These are phyloP conservation scores for Erebia aethiops DNA, from an alignment of 2,888 invertebrate species.

Conservation along the genomic window DNA sequence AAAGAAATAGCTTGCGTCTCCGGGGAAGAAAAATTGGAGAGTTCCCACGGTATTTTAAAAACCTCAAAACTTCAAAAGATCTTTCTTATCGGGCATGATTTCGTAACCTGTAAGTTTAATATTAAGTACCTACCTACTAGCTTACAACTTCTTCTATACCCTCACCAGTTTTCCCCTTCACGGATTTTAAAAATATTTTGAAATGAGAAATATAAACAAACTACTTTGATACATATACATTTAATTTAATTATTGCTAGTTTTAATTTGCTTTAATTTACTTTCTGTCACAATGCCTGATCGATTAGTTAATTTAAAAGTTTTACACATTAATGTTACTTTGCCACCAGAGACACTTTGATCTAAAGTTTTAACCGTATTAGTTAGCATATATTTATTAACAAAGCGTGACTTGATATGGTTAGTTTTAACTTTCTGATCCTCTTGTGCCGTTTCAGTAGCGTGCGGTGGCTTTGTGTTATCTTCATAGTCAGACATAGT, in stretches of 20 bases:
- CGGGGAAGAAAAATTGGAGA: too few species aligned
- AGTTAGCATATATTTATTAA: conserved; percentile 68
- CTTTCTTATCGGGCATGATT: too few species aligned
- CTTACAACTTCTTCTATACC: too few species aligned
- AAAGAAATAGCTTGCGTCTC: too few species aligned
- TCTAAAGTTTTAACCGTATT: conserved; percentile 70
- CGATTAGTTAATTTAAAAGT: conserved; percentile 70
- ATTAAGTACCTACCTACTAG: too few species aligned
- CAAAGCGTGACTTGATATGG: conserved; percentile 55
- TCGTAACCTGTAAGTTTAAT: too few species aligned
- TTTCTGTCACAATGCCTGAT: conserved; percentile 42
- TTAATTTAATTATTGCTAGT: neutral
- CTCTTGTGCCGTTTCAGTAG: conserved; percentile 29
- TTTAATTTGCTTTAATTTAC: conserved; percentile 14
- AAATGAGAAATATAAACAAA: too few species aligned
- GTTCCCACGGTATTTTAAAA: too few species aligned
- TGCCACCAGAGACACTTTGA: conserved; percentile 67
- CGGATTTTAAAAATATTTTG: too few species aligned
- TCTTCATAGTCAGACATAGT: conserved; percentile 57
- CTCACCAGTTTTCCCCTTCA: too few species aligned
- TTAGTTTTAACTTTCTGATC: conserved; percentile 47
- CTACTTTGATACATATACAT: too few species aligned
- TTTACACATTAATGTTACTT: conserved; percentile 75
- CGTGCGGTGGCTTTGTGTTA: conserved; percentile 44
- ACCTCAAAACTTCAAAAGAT: too few species aligned